Conservation (phyloP, 1,140 invertebrate species). For the Habropoda laboriosa region DNA sequence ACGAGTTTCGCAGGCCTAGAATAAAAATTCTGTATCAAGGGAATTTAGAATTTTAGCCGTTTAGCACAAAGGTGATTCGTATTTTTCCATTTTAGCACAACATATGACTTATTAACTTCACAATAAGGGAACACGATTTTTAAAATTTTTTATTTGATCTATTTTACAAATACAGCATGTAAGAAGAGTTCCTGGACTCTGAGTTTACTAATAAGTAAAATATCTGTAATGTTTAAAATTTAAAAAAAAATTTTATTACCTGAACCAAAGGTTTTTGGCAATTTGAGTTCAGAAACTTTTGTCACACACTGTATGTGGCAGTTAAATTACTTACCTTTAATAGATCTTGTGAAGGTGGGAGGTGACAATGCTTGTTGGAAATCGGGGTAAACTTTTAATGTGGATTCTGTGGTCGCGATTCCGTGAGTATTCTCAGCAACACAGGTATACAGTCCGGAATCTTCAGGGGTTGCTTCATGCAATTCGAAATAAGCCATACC, state of each 20-base stretch:
- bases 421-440: slow-evolving; percentile 89
- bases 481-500: slow-evolving; percentile 91
- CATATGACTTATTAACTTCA: not conserved
- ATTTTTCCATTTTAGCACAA: not conserved
- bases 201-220: no score
- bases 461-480: slow-evolving; percentile 83
- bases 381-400: slow-evolving; percentile 87
- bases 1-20: not conserved
- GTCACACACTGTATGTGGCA: no score
- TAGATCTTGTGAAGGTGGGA: slow-evolving; percentile 87
- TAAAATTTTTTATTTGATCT: no score
- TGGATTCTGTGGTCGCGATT: slow-evolving; percentile 85
- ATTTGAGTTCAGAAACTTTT: no score
- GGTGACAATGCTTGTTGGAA: slow-evolving; percentile 87
- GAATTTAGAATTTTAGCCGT: no score
- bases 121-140: not conserved
- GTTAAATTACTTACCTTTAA: slow-evolving; percentile 84
- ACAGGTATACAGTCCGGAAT: slow-evolving; percentile 89
- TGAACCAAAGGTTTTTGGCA: no score
- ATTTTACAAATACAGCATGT: not conserved
- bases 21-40: not conserved
- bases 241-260: no score
- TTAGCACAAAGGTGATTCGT: not conserved
- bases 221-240: no score
- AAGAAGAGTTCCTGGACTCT: no score